Evolutionary conservation across 2,113 vertebrate species (phyloP).

Genomic region (Strix aluco): DNA sequence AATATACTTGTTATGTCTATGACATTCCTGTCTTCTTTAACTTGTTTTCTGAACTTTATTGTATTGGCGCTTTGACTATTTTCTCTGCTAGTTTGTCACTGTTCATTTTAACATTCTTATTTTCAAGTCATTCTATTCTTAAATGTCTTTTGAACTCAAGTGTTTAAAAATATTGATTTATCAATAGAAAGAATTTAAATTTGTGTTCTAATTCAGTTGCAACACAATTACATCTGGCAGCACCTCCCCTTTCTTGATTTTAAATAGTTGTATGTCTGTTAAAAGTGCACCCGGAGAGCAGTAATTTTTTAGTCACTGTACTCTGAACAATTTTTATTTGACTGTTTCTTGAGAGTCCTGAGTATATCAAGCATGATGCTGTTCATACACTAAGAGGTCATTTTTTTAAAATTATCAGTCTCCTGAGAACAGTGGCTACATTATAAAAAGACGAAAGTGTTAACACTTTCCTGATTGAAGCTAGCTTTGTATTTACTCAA

Average conservation of each 20-base stretch:
- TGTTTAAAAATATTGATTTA: neutral
- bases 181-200: neutral
- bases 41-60: neutral
- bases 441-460: neutral
- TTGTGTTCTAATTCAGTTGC: neutral
- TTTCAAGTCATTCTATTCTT: neutral
- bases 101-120: neutral
- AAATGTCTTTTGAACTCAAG: neutral
- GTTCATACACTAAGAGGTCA: neutral
- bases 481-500: neutral
- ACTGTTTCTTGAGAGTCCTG: neutral
- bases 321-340: neutral
- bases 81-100: neutral
- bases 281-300: neutral
- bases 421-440: neutral
- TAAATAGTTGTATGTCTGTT: neutral
- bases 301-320: neutral
- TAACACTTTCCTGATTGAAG: neutral
- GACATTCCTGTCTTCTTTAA: neutral
- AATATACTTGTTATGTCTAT: neutral
- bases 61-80: neutral
- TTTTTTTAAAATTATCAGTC: neutral
- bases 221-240: fast-evolving
- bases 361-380: neutral
- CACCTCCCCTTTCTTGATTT: neutral